Evolutionary conservation across 1,140 invertebrate genomes (phyloP).

Genomic region (Pseudomyrmex pallidus): DNA sequence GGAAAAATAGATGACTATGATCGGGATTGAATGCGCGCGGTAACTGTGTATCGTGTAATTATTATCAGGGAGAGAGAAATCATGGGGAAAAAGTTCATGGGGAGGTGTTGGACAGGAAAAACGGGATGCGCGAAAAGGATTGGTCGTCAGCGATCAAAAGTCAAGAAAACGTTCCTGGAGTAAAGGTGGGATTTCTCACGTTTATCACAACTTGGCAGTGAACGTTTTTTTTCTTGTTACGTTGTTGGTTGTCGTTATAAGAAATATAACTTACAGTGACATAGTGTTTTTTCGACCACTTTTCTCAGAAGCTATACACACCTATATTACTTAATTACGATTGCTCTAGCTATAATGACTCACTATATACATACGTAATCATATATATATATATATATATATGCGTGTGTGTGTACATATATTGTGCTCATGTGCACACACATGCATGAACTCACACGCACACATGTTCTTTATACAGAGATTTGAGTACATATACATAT

Average conservation of each 20-base stretch:
- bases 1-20: slow-evolving; percentile 73
- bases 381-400: slow-evolving; percentile 32
- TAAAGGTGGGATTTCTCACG: slow-evolving; percentile 76
- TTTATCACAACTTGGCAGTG: slow-evolving; percentile 85
- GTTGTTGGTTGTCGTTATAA: slow-evolving; percentile 52
- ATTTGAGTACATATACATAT: slow-evolving; percentile 11
- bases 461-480: slow-evolving; percentile 7
- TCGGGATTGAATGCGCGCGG: slow-evolving; percentile 71
- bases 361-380: slow-evolving; percentile 29
- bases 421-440: slow-evolving; percentile 41
- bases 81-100: background rate
- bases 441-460: slow-evolving; percentile 14
- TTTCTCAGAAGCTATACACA: slow-evolving; percentile 41
- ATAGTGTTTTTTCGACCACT: slow-evolving; percentile 19
- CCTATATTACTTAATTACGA: slow-evolving; percentile 27
- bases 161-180: slow-evolving; percentile 76
- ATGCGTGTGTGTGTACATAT: background rate
- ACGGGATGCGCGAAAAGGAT: slow-evolving; percentile 60
- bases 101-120: background rate
- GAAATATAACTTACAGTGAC: slow-evolving; percentile 74
- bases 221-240: slow-evolving; percentile 73
- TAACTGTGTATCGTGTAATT: slow-evolving; percentile 67
- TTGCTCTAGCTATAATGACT: slow-evolving; percentile 32
- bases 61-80: background rate
- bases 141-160: slow-evolving; percentile 75